Percentiles rank a stretch among this genome's conserved stretches.
Conservation (phyloP, 2,888 invertebrate species). For the Ophioninae sp. region DNA sequence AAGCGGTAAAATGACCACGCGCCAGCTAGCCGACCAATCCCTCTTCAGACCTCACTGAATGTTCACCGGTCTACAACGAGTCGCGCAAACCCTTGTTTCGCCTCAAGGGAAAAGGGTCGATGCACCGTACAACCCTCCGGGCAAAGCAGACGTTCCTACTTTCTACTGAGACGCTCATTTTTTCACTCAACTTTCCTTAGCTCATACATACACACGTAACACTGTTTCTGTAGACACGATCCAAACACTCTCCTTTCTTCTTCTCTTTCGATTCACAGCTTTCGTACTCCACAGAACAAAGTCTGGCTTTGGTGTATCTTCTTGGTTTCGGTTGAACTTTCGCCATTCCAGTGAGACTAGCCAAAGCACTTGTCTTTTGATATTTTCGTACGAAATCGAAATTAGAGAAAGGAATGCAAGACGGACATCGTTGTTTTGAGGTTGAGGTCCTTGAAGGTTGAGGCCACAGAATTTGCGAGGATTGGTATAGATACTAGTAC, state of each 20-base stretch:
- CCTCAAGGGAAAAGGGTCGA: slow-evolving; percentile 57
- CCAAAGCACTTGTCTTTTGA: not conserved
- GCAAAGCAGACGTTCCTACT: slow-evolving; percentile 37
- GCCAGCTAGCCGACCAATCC: slow-evolving; percentile 47
- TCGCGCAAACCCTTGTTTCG: slow-evolving; percentile 45
- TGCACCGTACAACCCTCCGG: slow-evolving; percentile 55
- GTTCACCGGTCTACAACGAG: slow-evolving; percentile 34
- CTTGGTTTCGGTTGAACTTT: not conserved
- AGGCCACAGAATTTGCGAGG: no score
- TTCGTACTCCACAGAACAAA: slow-evolving; percentile 1
- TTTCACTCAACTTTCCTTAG: slow-evolving; percentile 27
- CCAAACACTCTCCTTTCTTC: slow-evolving; percentile 30
- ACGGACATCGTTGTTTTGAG: not conserved
- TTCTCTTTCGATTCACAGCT: not conserved
- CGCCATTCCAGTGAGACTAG: not conserved
- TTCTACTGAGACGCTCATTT: slow-evolving; percentile 34
- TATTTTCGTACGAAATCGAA: not conserved
- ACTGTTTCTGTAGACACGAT: slow-evolving; percentile 17
- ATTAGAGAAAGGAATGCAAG: not conserved
- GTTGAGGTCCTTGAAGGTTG: no score
- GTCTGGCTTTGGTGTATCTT: not conserved
- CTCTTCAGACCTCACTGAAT: slow-evolving; percentile 31
- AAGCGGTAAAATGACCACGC: slow-evolving; percentile 56
- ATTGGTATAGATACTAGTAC: no score
- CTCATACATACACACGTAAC: not conserved